Conservation (phyloP, 2,888 invertebrate species). For the Erebia epiphron region DNA sequence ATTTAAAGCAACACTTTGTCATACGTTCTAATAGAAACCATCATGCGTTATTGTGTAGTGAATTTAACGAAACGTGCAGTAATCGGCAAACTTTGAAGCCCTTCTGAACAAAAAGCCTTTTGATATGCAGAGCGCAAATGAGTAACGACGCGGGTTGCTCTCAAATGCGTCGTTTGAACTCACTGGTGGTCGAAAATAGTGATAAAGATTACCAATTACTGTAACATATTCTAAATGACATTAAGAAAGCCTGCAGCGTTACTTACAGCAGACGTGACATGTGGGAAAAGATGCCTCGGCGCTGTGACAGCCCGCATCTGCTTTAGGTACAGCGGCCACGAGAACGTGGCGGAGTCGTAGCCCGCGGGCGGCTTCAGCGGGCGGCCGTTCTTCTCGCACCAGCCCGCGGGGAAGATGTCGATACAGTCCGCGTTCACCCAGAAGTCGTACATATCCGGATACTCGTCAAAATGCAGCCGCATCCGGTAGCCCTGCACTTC, state of each 20-base stretch:
- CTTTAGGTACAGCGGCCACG: conserved; percentile 92
- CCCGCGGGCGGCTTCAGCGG: conserved; percentile 90
- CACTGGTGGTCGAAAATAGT: too few relatives aligned
- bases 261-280: conserved; percentile 85
- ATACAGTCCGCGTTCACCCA: conserved; percentile 97
- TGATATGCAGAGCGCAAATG: too few relatives aligned
- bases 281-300: conserved; percentile 89
- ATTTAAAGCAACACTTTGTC: too few relatives aligned
- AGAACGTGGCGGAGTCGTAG: conserved; percentile 85
- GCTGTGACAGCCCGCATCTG: conserved; percentile 89
- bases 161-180: too few relatives aligned
- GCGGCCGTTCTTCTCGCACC: conserved; percentile 94
- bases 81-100: too few relatives aligned
- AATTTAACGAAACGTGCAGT: too few relatives aligned
- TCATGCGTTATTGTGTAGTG: too few relatives aligned
- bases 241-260: background rate
- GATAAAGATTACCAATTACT: too few relatives aligned
- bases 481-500: conserved; percentile 92
- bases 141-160: too few relatives aligned
- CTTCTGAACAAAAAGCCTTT: too few relatives aligned
- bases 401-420: conserved; percentile 96
- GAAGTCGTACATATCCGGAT: conserved; percentile 93
- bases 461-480: conserved; percentile 96
- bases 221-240: too few relatives aligned
- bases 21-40: too few relatives aligned